Conservation (phyloP, 2,797 vertebrate species). For the Lycodopsis pacificus region DNA sequence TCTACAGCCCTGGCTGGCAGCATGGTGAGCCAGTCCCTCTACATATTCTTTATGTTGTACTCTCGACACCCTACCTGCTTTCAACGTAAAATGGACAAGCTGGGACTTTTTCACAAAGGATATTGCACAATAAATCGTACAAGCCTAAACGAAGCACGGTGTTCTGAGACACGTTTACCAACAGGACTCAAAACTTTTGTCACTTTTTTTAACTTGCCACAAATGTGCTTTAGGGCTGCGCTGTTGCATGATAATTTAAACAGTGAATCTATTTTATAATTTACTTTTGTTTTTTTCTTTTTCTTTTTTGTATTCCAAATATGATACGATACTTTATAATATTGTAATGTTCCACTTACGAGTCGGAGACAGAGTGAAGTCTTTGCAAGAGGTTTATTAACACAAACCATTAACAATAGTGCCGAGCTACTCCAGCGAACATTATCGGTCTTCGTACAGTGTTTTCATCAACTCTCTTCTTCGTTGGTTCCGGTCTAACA, state of each 20-base stretch:
- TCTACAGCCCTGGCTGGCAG: constrained; percentile 72
- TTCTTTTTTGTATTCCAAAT: neutral
- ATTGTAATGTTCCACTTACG: no score
- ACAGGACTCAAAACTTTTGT: neutral
- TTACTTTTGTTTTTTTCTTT: neutral
- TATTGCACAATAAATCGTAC: constrained; percentile 30
- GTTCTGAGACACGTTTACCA: constrained; percentile 44
- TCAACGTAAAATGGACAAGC: constrained; percentile 38
- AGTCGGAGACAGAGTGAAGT: no score
- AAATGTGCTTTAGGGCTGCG: neutral
- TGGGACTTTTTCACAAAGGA: constrained; percentile 31
- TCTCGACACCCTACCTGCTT: constrained; percentile 2
- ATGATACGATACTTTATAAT: neutral
- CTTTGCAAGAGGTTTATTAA: no score
- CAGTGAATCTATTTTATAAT: neutral
- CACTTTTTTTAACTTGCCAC: neutral
- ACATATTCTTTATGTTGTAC: neutral
- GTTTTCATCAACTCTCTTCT: no score
- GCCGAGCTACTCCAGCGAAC: no score
- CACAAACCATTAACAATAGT: no score
- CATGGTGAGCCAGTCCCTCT: constrained; percentile 80
- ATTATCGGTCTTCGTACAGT: no score
- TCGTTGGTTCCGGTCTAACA: no score
- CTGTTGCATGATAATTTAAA: neutral
- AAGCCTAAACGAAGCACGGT: constrained; percentile 23